Conservation (phyloP, 2,888 invertebrate species). For the Cheiracanthium punctorium region DNA sequence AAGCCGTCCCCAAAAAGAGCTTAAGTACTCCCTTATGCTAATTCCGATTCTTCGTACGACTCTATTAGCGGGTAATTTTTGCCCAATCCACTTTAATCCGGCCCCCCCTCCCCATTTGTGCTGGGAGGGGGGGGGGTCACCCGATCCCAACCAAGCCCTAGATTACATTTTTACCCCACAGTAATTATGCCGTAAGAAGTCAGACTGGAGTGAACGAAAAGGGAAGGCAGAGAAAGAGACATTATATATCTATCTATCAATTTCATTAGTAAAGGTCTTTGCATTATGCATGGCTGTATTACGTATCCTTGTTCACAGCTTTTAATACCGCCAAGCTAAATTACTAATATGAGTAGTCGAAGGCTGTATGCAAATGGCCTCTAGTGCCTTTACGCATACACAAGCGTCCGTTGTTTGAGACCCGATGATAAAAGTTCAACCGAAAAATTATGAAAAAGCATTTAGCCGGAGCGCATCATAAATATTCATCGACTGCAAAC, state of each 20-base stretch:
- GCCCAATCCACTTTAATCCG: constrained; percentile 64
- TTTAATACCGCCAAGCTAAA: constrained; percentile 67
- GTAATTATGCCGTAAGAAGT: constrained; percentile 53
- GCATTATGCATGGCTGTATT: constrained; percentile 67
- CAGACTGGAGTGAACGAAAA: constrained; percentile 10
- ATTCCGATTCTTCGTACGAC: constrained; percentile 59
- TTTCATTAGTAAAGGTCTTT: constrained; percentile 61
- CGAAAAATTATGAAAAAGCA: constrained; percentile 68
- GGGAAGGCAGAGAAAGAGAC: constrained; percentile 9
- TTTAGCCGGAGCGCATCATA: constrained; percentile 64
- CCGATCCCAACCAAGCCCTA: constrained; percentile 23
- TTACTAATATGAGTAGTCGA: constrained; percentile 57
- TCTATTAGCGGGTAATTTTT: constrained; percentile 68
- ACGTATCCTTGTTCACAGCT: constrained; percentile 69
- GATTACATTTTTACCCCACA: constrained; percentile 55
- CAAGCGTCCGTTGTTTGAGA: neutral
- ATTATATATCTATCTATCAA: constrained; percentile 69
- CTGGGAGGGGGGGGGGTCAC: constrained; percentile 27
- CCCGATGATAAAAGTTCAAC: constrained; percentile 54
- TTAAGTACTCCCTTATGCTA: constrained; percentile 59
- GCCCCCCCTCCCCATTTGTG: constrained; percentile 18
- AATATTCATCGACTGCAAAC: constrained; percentile 67
- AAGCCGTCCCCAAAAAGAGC: constrained; percentile 43
- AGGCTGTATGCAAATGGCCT: constrained; percentile 56
- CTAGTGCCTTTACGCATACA: constrained; percentile 21